Evolutionary conservation across 2,888 invertebrate genomes (phyloP), one percentile per base, ranked within the genome.

Genomic region (Epinotia demarniana): DNA sequence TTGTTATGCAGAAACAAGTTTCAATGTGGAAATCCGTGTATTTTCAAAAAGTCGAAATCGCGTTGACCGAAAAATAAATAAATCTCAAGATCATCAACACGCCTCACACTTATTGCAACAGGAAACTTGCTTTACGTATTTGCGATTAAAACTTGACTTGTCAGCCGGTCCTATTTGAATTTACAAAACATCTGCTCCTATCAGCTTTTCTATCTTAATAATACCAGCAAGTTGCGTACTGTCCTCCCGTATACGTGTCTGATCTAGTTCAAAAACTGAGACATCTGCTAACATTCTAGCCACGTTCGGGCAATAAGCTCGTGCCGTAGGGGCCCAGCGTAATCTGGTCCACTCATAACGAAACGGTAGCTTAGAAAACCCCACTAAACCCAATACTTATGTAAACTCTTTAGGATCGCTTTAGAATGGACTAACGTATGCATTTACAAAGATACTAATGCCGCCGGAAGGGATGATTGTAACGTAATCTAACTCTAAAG

Each of bases 281-380:
- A 33, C 75, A 79, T 77, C 71, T 81, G 80, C 79, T 73, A 78
- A 78, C 77, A 86, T 85, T 85, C 85, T 72, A 76, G 23, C 72
- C 83, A 82, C 85, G 85, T 86, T 69, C 75, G 80, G 78, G 82
- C 82, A 80, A 76, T 80, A 78, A 82, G 82, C 84, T 82, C 79
- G 81, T 81, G 80, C 81, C 69, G 75, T 58, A 60, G 18, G 61
- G 63, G 55, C 64, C 78, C 78, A 81, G 62, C 67, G 67, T 79
- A 79, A 64, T 72, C 68, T 70, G 75, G 71, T 39, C 77, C 53
- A 19, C 57, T 16, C 49, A 43, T 57, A 74, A 73, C 75, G 11
- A 19, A 76, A 71, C 69, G 64, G 73, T 60, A 73, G 68, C 58
- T 49, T 62, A 64, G 39, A 33, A 27, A 23, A 58, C 79, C 79